A percentile compares a stretch with the other conserved stretches of the same genome.
These are phyloP conservation scores for Megastigmus dorsalis DNA, from an alignment of 2,888 invertebrate species.

Conservation along the genomic window DNA sequence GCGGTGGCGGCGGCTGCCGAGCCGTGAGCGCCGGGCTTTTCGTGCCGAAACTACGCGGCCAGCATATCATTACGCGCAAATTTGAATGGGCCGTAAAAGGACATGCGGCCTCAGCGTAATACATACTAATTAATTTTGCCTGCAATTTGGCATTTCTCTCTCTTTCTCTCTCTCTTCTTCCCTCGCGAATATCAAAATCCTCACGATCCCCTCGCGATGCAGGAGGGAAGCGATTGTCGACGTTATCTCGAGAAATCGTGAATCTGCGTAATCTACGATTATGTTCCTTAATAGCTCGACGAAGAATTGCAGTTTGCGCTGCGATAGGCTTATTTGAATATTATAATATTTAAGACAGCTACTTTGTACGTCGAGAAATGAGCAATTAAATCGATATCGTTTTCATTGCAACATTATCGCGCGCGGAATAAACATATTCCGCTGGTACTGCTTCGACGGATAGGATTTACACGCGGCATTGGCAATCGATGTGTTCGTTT, in stretches of 20 bases:
- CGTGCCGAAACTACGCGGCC: conserved; percentile 50
- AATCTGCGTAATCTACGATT: conserved; percentile 15
- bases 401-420: no score
- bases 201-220: conserved; percentile 1
- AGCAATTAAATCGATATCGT: no score
- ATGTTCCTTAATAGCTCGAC: background rate
- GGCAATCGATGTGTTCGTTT: no score
- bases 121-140: conserved; percentile 53
- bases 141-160: conserved; percentile 34
- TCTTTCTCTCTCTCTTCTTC: background rate
- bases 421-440: no score
- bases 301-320: no score
- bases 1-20: background rate
- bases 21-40: background rate
- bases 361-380: no score
- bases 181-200: conserved; percentile 42
- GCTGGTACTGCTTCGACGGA: no score
- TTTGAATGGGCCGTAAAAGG: conserved; percentile 53
- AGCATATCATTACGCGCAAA: conserved; percentile 51
- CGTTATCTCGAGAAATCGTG: conserved; percentile 43
- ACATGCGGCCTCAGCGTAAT: conserved; percentile 46
- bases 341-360: no score
- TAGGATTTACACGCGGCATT: no score
- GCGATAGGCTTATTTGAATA: no score
- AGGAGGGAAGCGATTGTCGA: conserved; percentile 3